Conservation (phyloP, 2,888 invertebrate species). For the Blomia tropicalis region DNA sequence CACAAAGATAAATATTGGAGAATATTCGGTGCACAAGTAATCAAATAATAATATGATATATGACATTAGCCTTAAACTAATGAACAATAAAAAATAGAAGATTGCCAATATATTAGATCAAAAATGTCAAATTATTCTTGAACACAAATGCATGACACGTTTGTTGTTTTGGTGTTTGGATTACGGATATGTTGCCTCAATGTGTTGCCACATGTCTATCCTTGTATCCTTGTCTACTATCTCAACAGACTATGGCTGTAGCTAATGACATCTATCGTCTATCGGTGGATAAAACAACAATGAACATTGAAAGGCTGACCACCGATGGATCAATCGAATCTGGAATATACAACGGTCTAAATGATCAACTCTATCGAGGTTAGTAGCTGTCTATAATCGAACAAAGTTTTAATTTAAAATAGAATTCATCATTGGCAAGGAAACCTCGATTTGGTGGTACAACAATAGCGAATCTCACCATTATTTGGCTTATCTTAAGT, state of each 20-base stretch:
- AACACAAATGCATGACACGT: no score
- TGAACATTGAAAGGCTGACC: conserved; percentile 16
- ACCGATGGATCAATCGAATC: conserved; percentile 6
- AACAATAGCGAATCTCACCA: neutral
- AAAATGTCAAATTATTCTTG: no score
- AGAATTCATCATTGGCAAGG: neutral
- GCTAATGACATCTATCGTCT: conserved; percentile 25
- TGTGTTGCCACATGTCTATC: no score
- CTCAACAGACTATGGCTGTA: conserved; percentile 17
- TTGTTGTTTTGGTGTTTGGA: no score
- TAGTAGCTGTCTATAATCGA: neutral
- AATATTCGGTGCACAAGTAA: no score
- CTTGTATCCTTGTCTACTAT: no score
- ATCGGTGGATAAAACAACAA: neutral
- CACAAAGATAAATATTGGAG: no score
- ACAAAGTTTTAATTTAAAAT: neutral
- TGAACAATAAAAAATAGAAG: no score
- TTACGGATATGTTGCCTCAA: no score
- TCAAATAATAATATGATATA: no score
- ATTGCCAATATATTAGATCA: no score
- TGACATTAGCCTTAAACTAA: no score
- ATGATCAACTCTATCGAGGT: conserved; percentile 24
- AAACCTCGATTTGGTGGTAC: conserved; percentile 2
- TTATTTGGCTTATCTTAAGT: neutral
- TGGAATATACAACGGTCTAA: conserved; percentile 23